A percentile compares a stretch with the other conserved stretches of the same genome.
phyloP scores from a whole-genome alignment of 2,113 vertebrate species.

The Apaloderma vittatum region DNA sequence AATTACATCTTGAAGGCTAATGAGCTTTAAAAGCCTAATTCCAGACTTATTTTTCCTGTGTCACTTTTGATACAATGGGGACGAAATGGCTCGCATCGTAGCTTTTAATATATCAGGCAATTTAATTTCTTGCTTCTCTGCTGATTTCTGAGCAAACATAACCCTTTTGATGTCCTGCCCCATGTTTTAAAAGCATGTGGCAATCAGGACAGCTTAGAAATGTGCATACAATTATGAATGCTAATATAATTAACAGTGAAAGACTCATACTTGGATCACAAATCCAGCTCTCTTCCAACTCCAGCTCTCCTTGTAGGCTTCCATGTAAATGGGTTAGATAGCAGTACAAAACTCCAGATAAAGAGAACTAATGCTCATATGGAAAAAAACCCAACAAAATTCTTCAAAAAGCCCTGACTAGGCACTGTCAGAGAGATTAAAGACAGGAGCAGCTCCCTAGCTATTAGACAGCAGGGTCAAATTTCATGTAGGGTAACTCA shows the following conservation, averaged over 20 bases:
- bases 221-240: background rate
- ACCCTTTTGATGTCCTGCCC: background rate
- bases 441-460: background rate
- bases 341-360: background rate
- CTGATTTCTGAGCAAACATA: background rate
- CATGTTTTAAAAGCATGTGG: constrained; percentile 9
- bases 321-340: constrained; percentile 32
- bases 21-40: background rate
- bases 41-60: background rate
- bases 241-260: constrained; percentile 43
- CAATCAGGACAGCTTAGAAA: constrained; percentile 26
- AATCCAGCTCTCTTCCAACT: constrained; percentile 3
- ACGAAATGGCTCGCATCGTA: background rate
- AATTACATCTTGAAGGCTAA: background rate
- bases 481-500: background rate
- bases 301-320: background rate
- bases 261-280: background rate
- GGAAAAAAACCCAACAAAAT: background rate
- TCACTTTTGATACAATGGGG: background rate
- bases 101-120: background rate
- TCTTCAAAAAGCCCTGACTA: constrained; percentile 17
- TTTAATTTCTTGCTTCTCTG: constrained; percentile 24
- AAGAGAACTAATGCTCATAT: background rate
- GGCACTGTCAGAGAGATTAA: constrained; percentile 30
- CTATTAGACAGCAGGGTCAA: background rate